A percentile compares a stretch with the other conserved stretches of the same genome.
phyloP scores from a whole-genome alignment of 1,140 invertebrate genomes.

The Idris sp. region DNA sequence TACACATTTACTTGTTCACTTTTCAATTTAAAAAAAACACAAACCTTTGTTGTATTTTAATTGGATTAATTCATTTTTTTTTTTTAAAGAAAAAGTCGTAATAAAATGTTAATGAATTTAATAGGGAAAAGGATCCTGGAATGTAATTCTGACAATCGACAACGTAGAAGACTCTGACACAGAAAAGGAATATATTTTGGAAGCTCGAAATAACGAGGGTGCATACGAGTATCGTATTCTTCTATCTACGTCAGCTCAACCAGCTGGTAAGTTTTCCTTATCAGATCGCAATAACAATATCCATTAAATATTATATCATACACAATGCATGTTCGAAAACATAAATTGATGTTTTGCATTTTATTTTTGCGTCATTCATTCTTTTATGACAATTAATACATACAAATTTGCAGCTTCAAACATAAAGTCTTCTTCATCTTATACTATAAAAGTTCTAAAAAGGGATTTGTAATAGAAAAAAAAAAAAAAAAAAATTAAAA shows the following conservation, averaged over 20 bases:
- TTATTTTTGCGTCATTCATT: slow-evolving; percentile 53
- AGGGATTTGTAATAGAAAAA: too few species aligned
- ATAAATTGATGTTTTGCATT: slow-evolving; percentile 52
- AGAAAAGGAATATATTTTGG: slow-evolving; percentile 83
- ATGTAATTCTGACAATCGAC: slow-evolving; percentile 82
- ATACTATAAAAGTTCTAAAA: too few species aligned
- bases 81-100: too few species aligned
- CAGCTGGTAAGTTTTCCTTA: slow-evolving; percentile 80
- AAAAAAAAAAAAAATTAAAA: too few species aligned
- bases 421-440: too few species aligned
- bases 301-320: slow-evolving; percentile 51
- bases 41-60: too few species aligned
- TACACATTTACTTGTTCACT: too few species aligned
- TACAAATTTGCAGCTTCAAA: too few species aligned
- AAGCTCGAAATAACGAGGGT: slow-evolving; percentile 83
- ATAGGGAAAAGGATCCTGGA: slow-evolving; percentile 83
- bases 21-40: too few species aligned
- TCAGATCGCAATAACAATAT: slow-evolving; percentile 20
- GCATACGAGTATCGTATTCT: slow-evolving; percentile 81
- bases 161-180: slow-evolving; percentile 86
- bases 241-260: slow-evolving; percentile 85
- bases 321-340: slow-evolving; percentile 62
- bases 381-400: slow-evolving; percentile 46
- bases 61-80: too few species aligned
- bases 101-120: too few species aligned